Base-by-base conservation (phyloP, 2,113 vertebrate species). In the Chascanopsetta lugubris region DNA sequence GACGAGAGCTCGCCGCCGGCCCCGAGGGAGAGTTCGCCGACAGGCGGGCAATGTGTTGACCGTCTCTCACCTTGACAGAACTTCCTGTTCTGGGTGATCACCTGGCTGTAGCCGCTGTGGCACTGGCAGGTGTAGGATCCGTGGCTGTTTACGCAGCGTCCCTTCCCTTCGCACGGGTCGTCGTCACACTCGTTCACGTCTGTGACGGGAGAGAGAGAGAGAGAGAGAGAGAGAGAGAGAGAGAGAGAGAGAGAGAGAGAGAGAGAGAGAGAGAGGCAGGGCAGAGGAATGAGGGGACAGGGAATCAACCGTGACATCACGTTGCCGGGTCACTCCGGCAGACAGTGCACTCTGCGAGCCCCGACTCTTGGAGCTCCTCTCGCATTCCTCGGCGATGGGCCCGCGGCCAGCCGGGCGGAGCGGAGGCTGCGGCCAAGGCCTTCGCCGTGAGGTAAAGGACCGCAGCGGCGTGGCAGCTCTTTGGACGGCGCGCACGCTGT, bases 121-220 rank as follows among this genome's bases (percentile, higher is more conserved):
- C 96, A 97, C 29, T 94, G 88, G 65, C 96, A 98, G 49, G 91
- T 91, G 58, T 94, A 97, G 75, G 95, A 96, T 53, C 96, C 96
- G 57, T 93, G 82, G 0, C 49, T 93, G 90, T 97, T 98, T 42
- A 96, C 58, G 40, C 96, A 98, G 70, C 43, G 93, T 8, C 95
- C 96, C 76, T 87, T 96, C 43, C 93, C 95, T 18, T 82, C 88
- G 42, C 96, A 98, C 18, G 94, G 93, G 53, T 94, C 90, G 46
- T 85, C 82, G 51, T 94, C 89, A 74, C 96, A 98, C 65, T 98
- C 96, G 0, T 97, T 92, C 69, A 95, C 87, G 87, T 97, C 96
- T 97, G 71, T 1, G 48, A 24, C 11, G 40, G 29, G 29, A 67
- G 67, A 59, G 29, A 32, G 43, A 24, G 15, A 40, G 36, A 62